phyloP scores from a whole-genome alignment of 1,140 invertebrate genomes.

The Drosophila equinoxialis region DNA sequence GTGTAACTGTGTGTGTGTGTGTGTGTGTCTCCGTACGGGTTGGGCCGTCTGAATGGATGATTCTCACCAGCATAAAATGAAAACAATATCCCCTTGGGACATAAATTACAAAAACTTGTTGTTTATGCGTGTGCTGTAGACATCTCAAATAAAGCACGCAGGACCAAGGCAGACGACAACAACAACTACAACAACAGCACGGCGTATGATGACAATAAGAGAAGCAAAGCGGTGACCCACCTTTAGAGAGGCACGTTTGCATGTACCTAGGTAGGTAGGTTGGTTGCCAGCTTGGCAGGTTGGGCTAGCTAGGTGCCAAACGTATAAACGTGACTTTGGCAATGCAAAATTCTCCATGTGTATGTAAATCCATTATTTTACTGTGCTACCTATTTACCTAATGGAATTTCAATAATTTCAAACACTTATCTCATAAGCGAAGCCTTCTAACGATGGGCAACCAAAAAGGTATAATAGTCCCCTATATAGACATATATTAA shows the following conservation, averaged over 20 bases:
- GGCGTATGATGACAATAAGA: slow-evolving; percentile 8
- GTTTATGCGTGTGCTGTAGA: slow-evolving; percentile 55
- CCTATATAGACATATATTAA: too few species aligned
- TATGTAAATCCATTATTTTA: background rate
- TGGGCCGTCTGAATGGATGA: background rate
- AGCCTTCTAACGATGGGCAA: too few species aligned
- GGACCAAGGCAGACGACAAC: slow-evolving; percentile 27
- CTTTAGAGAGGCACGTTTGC: background rate
- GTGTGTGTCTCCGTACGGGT: too few species aligned
- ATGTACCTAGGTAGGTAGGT: background rate
- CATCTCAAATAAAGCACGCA: slow-evolving; percentile 60
- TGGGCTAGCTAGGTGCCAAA: background rate
- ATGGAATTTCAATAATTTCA: background rate
- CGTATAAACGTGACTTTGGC: slow-evolving; percentile 7
- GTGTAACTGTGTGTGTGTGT: too few species aligned
- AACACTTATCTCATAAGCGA: background rate
- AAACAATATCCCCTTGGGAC: slow-evolving; percentile 66
- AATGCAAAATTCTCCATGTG: background rate
- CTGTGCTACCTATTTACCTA: background rate
- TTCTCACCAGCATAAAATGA: slow-evolving; percentile 45
- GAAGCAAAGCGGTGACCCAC: slow-evolving; percentile 8
- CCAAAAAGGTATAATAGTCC: too few species aligned
- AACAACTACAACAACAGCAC: slow-evolving; percentile 7
- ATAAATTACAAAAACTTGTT: slow-evolving; percentile 73
- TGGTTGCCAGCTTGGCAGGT: too few species aligned